Evolutionary conservation across 2,888 invertebrate species (phyloP).

Genomic region (Sussaba pulchella): DNA sequence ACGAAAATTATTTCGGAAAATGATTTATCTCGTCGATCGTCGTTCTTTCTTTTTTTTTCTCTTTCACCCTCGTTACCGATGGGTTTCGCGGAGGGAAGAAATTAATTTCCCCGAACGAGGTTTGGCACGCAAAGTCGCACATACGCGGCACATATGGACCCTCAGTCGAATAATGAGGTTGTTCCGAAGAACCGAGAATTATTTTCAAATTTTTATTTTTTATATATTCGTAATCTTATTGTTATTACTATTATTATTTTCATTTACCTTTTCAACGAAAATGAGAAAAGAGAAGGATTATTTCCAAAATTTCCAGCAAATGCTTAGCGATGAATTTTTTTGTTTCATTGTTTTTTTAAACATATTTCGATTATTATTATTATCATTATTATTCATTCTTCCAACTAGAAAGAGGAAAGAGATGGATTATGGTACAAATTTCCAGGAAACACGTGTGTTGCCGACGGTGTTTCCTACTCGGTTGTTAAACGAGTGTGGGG

Average conservation of each 20-base stretch:
- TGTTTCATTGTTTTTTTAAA: too few species aligned
- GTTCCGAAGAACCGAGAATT: constrained; percentile 38
- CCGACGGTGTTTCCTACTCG: constrained; percentile 53
- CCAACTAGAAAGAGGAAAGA: constrained; percentile 40
- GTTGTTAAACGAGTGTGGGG: constrained; percentile 18
- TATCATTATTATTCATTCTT: too few species aligned
- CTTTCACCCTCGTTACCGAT: constrained; percentile 4
- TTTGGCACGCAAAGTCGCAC: background rate
- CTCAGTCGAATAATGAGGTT: constrained; percentile 35
- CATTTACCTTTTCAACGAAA: too few species aligned
- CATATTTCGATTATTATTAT: too few species aligned
- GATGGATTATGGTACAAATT: constrained; percentile 60
- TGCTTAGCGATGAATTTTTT: too few species aligned
- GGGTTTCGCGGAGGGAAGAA: constrained; percentile 6
- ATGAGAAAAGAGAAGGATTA: too few species aligned
- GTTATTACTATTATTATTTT: too few species aligned
- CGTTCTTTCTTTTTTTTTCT: too few species aligned
- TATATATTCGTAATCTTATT: too few species aligned
- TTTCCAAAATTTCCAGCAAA: too few species aligned
- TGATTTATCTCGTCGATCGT: background rate
- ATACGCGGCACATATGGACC: constrained; percentile 11
- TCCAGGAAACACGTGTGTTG: constrained; percentile 71
- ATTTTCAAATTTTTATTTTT: too few species aligned
- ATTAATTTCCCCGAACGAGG: background rate
- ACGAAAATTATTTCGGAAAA: constrained; percentile 32